Percentiles rank a stretch among this genome's conserved stretches.
Conservation (phyloP, 2,797 vertebrate genomes). For the Podarcis lilfordi region DNA sequence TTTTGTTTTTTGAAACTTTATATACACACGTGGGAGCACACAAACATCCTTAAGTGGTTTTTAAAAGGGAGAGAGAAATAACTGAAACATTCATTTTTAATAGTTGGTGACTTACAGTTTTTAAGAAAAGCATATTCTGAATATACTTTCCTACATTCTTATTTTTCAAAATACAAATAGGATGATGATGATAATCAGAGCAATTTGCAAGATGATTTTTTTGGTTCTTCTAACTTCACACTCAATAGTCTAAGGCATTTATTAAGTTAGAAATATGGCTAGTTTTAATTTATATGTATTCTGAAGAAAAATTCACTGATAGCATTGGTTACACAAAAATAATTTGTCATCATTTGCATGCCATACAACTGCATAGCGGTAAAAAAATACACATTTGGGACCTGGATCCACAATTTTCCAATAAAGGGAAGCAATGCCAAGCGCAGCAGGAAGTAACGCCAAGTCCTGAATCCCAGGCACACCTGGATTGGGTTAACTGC, state of each 20-base stretch:
- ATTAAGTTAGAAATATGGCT: not conserved
- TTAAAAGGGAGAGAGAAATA: constrained; percentile 5
- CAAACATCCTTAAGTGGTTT: not conserved
- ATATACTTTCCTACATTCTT: not conserved
- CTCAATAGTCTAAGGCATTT: not conserved
- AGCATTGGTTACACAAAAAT: not conserved
- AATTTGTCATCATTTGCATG: not conserved
- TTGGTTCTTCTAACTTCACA: not conserved
- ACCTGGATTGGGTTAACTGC: not conserved
- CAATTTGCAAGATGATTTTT: not conserved
- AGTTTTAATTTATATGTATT: not conserved
- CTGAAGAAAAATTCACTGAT: not conserved
- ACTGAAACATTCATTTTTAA: constrained; percentile 31
- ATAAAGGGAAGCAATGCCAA: not conserved
- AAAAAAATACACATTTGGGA: not conserved
- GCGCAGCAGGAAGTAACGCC: not conserved
- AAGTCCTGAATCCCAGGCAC: not conserved
- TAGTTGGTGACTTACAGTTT: not conserved
- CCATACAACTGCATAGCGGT: not conserved
- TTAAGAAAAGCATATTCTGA: not conserved
- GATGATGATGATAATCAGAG: not conserved
- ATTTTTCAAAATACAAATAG: not conserved
- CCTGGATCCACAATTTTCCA: not conserved
- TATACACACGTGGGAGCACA: not conserved
- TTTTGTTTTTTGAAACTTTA: not conserved